These are phyloP conservation scores for Siniperca scherzeri DNA, from an alignment of 2,797 vertebrate species.

Conservation along the genomic window DNA sequence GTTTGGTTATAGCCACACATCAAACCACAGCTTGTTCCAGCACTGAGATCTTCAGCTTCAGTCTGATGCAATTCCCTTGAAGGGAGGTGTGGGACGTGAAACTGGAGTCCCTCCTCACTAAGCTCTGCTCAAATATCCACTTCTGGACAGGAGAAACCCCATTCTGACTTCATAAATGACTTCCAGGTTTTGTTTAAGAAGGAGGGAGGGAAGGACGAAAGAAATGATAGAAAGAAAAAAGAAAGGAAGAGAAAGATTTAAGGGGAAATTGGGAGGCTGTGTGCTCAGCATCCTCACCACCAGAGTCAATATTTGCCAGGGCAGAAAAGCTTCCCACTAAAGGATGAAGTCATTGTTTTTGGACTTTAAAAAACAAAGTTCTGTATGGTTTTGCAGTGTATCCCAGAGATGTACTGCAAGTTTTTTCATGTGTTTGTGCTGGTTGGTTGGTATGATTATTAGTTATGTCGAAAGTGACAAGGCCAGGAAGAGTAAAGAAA, in stretches of 20 bases:
- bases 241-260: conserved; percentile 33
- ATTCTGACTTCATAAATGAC: conserved; percentile 66
- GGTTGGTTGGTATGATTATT: conserved; percentile 34
- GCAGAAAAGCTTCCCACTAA: conserved; percentile 31
- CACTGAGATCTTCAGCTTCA: conserved; percentile 47
- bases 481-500: conserved; percentile 46
- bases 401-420: conserved; percentile 17
- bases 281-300: conserved; percentile 39
- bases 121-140: conserved; percentile 52
- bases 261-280: conserved; percentile 38
- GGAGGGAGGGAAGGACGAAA: not conserved
- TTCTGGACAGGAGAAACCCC: conserved; percentile 52
- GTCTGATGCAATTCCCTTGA: conserved; percentile 73
- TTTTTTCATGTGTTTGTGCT: conserved; percentile 8
- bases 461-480: conserved; percentile 56
- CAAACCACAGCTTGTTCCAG: conserved; percentile 54
- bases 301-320: conserved; percentile 62
- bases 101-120: conserved; percentile 47
- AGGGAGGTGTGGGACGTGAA: conserved; percentile 60
- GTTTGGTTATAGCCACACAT: conserved; percentile 48
- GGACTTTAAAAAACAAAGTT: conserved; percentile 18
- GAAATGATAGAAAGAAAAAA: conserved; percentile 16
- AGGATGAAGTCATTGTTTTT: conserved; percentile 56
- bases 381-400: not conserved
- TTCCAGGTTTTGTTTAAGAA: conserved; percentile 59